A percentile compares a stretch with the other conserved stretches of the same genome.
phyloP scores from a whole-genome alignment of 1,140 invertebrate species.

The Episyrphus balteatus region DNA sequence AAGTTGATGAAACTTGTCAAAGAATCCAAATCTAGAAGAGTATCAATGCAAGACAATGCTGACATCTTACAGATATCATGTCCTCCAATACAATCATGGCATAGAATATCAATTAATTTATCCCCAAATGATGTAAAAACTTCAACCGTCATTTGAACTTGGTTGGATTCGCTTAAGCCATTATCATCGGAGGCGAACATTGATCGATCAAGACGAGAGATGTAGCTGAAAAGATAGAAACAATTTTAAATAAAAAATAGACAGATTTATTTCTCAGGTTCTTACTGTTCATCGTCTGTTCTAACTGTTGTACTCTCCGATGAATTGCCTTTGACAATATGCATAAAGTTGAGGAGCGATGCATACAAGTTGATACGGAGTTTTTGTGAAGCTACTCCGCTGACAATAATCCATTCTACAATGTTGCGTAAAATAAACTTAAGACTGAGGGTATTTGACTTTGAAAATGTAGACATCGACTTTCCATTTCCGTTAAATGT shows the following conservation, averaged over 20 bases:
- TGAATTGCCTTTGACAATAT: constrained; percentile 49
- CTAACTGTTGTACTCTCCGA: neutral
- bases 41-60: constrained; percentile 68
- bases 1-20: constrained; percentile 59
- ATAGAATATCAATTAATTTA: constrained; percentile 69
- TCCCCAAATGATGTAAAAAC: constrained; percentile 63
- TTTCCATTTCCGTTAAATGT: neutral
- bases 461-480: constrained; percentile 12
- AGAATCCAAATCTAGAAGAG: constrained; percentile 63
- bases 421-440: constrained; percentile 59
- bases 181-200: constrained; percentile 21
- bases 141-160: constrained; percentile 34
- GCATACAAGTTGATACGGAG: constrained; percentile 76
- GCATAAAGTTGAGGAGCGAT: constrained; percentile 61
- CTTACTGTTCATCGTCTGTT: constrained; percentile 18
- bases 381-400: constrained; percentile 60
- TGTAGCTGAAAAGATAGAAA: constrained; percentile 25
- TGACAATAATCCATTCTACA: constrained; percentile 58
- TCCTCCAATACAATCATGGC: constrained; percentile 73
- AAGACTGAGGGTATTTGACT: constrained; percentile 47
- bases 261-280: constrained; percentile 16
- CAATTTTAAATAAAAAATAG: neutral
- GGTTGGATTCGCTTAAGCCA: constrained; percentile 2
- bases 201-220: constrained; percentile 47
- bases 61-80: constrained; percentile 85